phyloP scores from a whole-genome alignment of 2,888 invertebrate species.

The Cistogaster globosa region DNA sequence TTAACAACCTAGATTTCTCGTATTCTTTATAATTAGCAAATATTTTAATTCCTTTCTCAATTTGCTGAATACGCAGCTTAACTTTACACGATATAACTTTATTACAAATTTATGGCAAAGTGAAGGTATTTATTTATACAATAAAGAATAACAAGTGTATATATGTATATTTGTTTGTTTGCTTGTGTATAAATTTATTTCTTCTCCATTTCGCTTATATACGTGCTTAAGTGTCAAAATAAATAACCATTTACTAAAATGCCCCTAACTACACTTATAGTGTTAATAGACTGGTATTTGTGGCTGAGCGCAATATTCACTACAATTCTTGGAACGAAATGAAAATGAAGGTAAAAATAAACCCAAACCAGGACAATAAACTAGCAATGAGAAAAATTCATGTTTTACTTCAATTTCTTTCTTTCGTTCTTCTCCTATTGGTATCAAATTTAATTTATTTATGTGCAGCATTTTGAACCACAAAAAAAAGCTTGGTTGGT shows the following conservation, averaged over 20 bases:
- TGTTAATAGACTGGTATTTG: constrained; percentile 27
- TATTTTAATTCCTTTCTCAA: background rate
- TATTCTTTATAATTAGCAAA: too few species aligned
- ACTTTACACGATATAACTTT: too few species aligned
- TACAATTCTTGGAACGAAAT: background rate
- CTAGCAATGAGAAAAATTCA: background rate
- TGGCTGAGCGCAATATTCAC: constrained; percentile 40
- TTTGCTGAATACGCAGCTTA: too few species aligned
- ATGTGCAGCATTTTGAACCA: background rate
- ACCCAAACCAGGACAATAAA: background rate
- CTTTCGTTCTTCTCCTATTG: background rate
- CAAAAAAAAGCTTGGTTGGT: too few species aligned
- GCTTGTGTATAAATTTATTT: too few species aligned
- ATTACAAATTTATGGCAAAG: too few species aligned
- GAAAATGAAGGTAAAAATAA: too few species aligned
- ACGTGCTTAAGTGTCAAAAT: constrained; percentile 68
- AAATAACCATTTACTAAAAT: constrained; percentile 49
- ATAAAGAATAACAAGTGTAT: background rate
- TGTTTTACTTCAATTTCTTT: too few species aligned
- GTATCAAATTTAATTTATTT: background rate
- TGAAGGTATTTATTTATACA: background rate
- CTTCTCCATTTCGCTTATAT: constrained; percentile 8
- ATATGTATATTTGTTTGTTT: too few species aligned
- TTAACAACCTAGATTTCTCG: too few species aligned
- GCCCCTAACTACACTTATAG: constrained; percentile 29